Evolutionary conservation across 2,113 vertebrate species (phyloP), one percentile per base, ranked within the genome.

Genomic region (Microtus oregoni): DNA sequence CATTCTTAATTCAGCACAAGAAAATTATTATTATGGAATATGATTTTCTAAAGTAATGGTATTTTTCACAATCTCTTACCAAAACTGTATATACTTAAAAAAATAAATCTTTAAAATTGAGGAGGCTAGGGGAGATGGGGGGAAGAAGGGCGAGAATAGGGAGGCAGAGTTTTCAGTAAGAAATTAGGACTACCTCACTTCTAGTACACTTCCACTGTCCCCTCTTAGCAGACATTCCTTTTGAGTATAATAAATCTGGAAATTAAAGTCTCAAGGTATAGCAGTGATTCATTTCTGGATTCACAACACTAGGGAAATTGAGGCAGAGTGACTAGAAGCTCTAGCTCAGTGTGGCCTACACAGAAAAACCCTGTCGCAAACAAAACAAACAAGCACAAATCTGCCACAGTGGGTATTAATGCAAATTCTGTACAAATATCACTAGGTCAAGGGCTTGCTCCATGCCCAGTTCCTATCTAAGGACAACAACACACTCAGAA

Each of bases 11-110:
- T 76, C 47, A 90, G 47, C 63, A 9, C 68, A 83, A 68, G 81
- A 92, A 92, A 90, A n/a, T 35, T 63, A 67, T 63, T 70, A 52
- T 41, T 81, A 52, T 22, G 52, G 15, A 77, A 4, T 10, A 12
- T 44, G 7, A 8, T 30, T 95, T 73, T 75, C 35, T 89, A 89
- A 30, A 41, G 15, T 17, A 86, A 14, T 52, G 50, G 19, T 72
- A 61, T 83, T 92, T 86, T 38, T 38, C 1, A 1, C 12, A 81
- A 68, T 50, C 0, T 7, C 8, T 91, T 78, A 2, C 61, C 67
- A 63, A 91, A 96, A 95, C 73, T 61, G 2, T 6, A 8, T 83
- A 92, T 76, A 85, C 12, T 55, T 90, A 76, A 76, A 61, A 75
- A 35, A 72, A 72, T 50, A 47, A 47, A 47, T 50, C 13, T 28